Percentiles rank a stretch among this genome's conserved stretches.
phyloP scores from a whole-genome alignment of 2,888 invertebrate genomes.

The Polyommatus icarus region DNA sequence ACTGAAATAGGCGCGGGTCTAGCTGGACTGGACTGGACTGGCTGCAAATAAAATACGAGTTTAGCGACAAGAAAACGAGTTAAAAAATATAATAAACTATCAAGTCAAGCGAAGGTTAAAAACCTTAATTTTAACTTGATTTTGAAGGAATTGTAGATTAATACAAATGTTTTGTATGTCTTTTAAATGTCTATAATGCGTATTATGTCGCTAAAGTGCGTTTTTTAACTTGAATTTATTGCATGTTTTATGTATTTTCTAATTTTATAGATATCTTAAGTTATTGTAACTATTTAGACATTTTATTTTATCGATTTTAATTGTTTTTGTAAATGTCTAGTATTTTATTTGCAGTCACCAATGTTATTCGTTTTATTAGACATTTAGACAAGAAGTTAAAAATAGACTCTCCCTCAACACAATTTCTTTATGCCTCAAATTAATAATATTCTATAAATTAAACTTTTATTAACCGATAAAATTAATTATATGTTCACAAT shows the following conservation, averaged over 20 bases:
- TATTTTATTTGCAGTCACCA: constrained; percentile 6
- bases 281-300: no score
- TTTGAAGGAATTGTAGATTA: neutral
- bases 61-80: neutral
- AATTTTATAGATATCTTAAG: neutral
- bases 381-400: neutral
- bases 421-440: neutral
- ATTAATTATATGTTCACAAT: neutral
- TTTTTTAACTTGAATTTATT: neutral
- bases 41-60: constrained; percentile 1
- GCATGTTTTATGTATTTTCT: neutral
- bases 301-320: no score
- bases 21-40: constrained; percentile 13
- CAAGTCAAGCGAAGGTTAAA: neutral
- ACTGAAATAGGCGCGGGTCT: neutral
- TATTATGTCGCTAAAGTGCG: neutral
- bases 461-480: neutral
- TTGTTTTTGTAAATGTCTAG: neutral
- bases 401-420: neutral
- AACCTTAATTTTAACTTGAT: neutral
- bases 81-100: neutral
- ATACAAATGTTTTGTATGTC: neutral
- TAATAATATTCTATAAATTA: neutral
- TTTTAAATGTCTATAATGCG: neutral
- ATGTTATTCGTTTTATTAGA: neutral